Evolutionary conservation across 1,140 invertebrate species (phyloP).

Genomic region (Colletes gigas): DNA sequence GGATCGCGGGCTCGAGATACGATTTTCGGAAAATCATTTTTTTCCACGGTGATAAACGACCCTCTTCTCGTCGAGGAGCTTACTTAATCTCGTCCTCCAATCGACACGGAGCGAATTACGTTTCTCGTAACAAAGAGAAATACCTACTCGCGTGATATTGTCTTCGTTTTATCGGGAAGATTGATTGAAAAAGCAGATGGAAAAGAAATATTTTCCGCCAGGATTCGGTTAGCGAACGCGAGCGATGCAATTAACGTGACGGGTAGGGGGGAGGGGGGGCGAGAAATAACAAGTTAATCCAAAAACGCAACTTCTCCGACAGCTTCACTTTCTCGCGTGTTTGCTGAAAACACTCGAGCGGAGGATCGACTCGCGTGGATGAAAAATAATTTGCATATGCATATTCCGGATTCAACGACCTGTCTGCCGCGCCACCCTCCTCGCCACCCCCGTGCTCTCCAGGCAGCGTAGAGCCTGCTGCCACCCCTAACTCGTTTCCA

Average conservation of each 20-base stretch:
- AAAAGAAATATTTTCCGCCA: background rate
- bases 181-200: background rate
- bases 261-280: background rate
- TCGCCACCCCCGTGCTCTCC: no score
- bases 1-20: background rate
- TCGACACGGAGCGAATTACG: background rate
- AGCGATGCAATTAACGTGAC: slow-evolving; percentile 3
- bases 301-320: slow-evolving; percentile 3
- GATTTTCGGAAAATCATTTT: background rate
- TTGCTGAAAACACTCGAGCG: slow-evolving; percentile 35
- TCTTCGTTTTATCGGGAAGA: no score
- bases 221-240: background rate
- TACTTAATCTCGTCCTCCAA: background rate
- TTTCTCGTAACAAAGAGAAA: no score
- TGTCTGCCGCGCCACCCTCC: background rate
- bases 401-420: slow-evolving; percentile 36
- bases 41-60: slow-evolving; percentile 2
- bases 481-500: background rate
- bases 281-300: slow-evolving; percentile 4
- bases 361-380: slow-evolving; percentile 29
- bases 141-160: no score
- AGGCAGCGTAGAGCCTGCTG: no score
- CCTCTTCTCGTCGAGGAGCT: background rate
- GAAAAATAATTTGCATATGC: slow-evolving; percentile 56
- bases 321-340: slow-evolving; percentile 24